Evolutionary conservation across 2,888 invertebrate genomes (phyloP).

Genomic region (Epirrita christyi): DNA sequence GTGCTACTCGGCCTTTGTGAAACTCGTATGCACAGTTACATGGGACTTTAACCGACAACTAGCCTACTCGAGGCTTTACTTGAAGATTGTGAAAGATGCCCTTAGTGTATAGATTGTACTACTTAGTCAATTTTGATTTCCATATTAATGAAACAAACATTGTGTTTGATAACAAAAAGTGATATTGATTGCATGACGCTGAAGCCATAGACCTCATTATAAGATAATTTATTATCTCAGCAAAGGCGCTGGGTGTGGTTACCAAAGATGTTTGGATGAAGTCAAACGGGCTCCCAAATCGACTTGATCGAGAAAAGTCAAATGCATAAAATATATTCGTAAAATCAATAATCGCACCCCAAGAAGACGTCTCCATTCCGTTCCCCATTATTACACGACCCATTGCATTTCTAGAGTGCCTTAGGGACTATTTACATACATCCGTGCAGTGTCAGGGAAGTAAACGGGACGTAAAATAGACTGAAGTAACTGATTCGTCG

Average conservation of each 20-base stretch:
- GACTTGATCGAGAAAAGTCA: background rate
- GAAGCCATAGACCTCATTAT: slow-evolving; percentile 5
- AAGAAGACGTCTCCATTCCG: slow-evolving; percentile 4
- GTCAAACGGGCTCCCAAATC: background rate
- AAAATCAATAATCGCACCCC: slow-evolving; percentile 20
- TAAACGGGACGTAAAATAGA: background rate
- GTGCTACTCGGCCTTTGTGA: too few species aligned
- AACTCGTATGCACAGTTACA: too few species aligned
- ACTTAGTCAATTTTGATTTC: too few species aligned
- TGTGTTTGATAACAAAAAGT: slow-evolving; percentile 6
- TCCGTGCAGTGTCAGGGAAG: background rate
- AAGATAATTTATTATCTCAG: slow-evolving; percentile 9
- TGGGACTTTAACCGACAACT: too few species aligned
- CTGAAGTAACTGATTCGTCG: too few species aligned
- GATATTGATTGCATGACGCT: slow-evolving; percentile 7
- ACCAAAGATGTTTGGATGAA: background rate
- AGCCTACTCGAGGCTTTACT: too few species aligned
- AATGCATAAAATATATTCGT: slow-evolving; percentile 27
- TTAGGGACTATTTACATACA: background rate
- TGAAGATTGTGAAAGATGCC: too few species aligned
- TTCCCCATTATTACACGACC: slow-evolving; percentile 17
- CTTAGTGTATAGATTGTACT: too few species aligned
- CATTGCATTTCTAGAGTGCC: slow-evolving; percentile 13
- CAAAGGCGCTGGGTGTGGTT: background rate
- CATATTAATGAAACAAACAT: too few species aligned